Base-by-base conservation (phyloP, 2,888 invertebrate genomes). In the Tortrix viridana region DNA sequence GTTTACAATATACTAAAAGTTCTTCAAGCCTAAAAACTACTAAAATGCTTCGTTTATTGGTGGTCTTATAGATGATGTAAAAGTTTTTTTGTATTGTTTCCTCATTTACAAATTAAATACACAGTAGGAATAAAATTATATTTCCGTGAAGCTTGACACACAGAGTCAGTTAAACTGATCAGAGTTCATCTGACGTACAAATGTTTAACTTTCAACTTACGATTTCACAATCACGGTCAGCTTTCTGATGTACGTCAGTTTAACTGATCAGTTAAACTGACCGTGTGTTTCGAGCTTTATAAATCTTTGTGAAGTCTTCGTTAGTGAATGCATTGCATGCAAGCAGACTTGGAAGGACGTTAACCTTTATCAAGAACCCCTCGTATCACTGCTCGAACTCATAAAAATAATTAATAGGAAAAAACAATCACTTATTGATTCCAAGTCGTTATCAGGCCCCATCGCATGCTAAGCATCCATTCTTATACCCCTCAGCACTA, bases 381-480 rank as follows among this genome's bases (percentile, higher is more conserved):
- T 49, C 48, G 32, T 50, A n/a, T 38, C 22, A 43, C 18, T 38
- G 23, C 43, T 41, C n/a, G 44, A 55, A 41, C 44, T 66, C 55
- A 66, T 70, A 72, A 79, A 79, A 78, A 80, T 76, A 79, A 78
- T 79, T 74, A 75, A 69, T 72, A 67, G 71, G 75, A 73, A 73
- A 71, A 61, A 69, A 70, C 70, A 71, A 75, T 70, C 72, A 73
- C 68, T 67, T 71, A 79, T 77, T 74, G 78, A 76, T 76, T 55
- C 48, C 47, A 32, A 44, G 19, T 72, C 69, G 67, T 64, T 48
- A 66, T 65, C 67, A 60, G 43, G 19, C 75, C 74, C 75, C 71
- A 74, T 86, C 72, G 86, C 86, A 84, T 86, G 86, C 71, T 69
- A 70, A 52, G 26, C 19, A 26, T 18, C 53, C 48, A 52, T 53